phyloP scores from a whole-genome alignment of 2,113 vertebrate species.

The Progne subis region DNA sequence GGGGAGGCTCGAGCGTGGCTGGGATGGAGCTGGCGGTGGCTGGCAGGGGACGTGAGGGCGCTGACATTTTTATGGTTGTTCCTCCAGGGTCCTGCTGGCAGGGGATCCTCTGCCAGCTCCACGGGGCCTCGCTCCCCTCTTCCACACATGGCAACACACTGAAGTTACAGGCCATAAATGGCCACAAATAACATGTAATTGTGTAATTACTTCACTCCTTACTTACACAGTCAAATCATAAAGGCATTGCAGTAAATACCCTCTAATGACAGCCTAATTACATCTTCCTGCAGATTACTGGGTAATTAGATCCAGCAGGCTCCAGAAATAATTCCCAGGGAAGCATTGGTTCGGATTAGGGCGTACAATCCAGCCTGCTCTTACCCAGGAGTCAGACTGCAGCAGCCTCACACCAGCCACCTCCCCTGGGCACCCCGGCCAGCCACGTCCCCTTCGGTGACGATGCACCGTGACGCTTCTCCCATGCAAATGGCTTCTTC shows the following conservation, averaged over 20 bases:
- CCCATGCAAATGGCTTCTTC: neutral
- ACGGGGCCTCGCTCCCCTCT: neutral
- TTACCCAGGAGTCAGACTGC: neutral
- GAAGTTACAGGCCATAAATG: slow-evolving; percentile 56
- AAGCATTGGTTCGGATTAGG: slow-evolving; percentile 53
- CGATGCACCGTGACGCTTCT: fast-evolving
- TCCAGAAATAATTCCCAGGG: slow-evolving; percentile 71
- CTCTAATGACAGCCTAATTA: slow-evolving; percentile 73
- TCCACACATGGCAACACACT: slow-evolving; percentile 28
- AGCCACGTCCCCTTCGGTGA: neutral
- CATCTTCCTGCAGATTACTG: slow-evolving; percentile 70
- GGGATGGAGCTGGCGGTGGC: fast-evolving
- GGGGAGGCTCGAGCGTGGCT: fast-evolving
- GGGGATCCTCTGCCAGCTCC: neutral
- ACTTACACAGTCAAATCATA: slow-evolving; percentile 65
- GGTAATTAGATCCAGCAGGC: slow-evolving; percentile 71
- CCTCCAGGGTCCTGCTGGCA: neutral
- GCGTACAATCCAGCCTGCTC: slow-evolving; percentile 16
- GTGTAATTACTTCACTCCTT: slow-evolving; percentile 62
- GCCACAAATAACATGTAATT: slow-evolving; percentile 62
- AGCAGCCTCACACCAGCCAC: neutral
- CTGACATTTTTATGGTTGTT: neutral
- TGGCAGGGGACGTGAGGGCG: fast-evolving
- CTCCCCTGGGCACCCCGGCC: fast-evolving
- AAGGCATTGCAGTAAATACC: slow-evolving; percentile 64